These are phyloP conservation scores for Ruditapes philippinarum DNA, from an alignment of 1,140 invertebrate species.

Conservation along the genomic window DNA sequence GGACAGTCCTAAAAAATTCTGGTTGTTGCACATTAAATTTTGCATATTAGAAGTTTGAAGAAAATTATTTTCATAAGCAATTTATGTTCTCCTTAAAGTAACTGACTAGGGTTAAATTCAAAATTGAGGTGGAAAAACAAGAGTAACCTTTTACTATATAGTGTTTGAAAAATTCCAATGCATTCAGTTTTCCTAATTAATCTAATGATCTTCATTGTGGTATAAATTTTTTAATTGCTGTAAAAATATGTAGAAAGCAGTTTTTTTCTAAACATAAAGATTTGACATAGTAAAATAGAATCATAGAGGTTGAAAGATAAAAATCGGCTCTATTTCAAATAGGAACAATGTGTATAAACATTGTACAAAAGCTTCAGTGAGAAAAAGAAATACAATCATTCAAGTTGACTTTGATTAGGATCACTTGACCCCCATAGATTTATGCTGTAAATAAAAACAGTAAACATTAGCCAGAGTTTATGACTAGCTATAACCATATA, in stretches of 20 bases:
- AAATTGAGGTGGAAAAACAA: too few species aligned
- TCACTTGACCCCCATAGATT: neutral
- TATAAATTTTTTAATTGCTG: neutral
- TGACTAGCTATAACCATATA: neutral
- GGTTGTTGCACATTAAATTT: too few species aligned
- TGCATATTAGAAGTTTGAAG: too few species aligned
- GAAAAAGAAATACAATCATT: conserved; percentile 7
- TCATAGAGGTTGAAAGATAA: neutral
- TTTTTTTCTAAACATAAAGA: neutral
- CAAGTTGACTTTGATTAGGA: neutral
- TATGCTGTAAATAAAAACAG: conserved; percentile 28
- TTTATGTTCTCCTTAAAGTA: too few species aligned
- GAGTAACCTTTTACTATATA: too few species aligned
- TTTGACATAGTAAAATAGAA: neutral
- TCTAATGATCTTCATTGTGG: too few species aligned
- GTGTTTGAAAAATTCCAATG: too few species aligned
- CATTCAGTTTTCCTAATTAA: too few species aligned
- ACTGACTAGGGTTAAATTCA: too few species aligned
- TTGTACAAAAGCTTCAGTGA: neutral
- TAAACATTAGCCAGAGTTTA: neutral
- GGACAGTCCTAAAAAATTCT: too few species aligned
- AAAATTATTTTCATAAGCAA: too few species aligned
- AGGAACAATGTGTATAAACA: neutral
- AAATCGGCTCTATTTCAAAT: neutral
- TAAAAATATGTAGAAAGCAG: neutral